Evolutionary conservation across 2,797 vertebrate species (phyloP), one percentile per base, ranked within the genome.

Genomic region (Botia almorhae): DNA sequence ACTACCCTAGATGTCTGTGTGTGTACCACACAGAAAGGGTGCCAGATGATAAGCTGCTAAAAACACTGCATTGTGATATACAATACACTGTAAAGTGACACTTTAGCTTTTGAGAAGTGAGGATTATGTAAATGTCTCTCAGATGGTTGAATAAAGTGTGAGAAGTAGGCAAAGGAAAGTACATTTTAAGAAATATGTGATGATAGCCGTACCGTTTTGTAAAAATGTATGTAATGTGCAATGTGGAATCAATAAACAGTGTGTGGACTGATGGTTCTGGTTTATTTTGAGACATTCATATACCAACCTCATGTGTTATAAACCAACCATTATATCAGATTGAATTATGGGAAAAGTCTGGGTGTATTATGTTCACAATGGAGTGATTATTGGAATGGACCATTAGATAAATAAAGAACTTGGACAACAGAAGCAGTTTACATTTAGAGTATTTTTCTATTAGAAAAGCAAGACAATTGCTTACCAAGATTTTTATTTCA

Each of bases 191-290:
- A 33, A 16, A 19, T 73, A 43, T 72, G 72, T 85, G n/a, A 50
- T 53, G 43, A n/a, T 29, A 39, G 63, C 19, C 2, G 3, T 39
- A 43, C 6, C 43, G 33, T 67, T 53, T 53, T 81, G 74, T 81
- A 81, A 33, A 81, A 63, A 82, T 74, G 1, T 6, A 83, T 85
- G 64, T 78, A 69, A 36, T 36, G 29, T 67, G n/a, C 60, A 76
- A 71, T 39, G 29, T 81, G 63, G 29, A 23, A 80, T 36, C 56
- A 82, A 82, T 82, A 82, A 82, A 80, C 23, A 33, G 21, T 64
- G 36, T 21, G 19, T 61, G 7, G 19, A 80, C 10, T 58, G n/a
- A n/a, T 6, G 17, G 16, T 17, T 39, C 43, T 64, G 21, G 48
- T 69, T 60, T 69, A 51, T 33, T 46, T 48, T 61, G 13, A 17